These are phyloP conservation scores for Knipowitschia caucasica DNA, from an alignment of 2,797 vertebrate species.

Conservation along the genomic window DNA sequence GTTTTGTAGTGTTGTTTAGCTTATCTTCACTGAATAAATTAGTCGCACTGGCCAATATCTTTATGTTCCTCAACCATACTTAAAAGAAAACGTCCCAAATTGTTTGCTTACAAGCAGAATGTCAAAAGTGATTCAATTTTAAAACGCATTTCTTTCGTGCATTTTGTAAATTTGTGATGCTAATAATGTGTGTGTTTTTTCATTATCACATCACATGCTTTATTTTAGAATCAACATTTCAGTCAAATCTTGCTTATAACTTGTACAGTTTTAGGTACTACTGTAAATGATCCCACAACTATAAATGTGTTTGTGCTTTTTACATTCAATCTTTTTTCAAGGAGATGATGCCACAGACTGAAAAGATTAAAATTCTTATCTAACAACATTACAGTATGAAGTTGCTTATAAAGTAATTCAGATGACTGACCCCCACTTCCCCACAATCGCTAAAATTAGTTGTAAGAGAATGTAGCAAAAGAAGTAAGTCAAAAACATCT, in stretches of 20 bases:
- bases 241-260: constrained; percentile 51
- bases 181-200: constrained; percentile 63
- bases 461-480: constrained; percentile 72
- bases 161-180: constrained; percentile 61
- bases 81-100: constrained; percentile 57
- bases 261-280: constrained; percentile 46
- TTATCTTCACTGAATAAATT: constrained; percentile 50
- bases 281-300: constrained; percentile 60
- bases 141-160: constrained; percentile 45
- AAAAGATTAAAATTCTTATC: constrained; percentile 65
- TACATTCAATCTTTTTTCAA: constrained; percentile 67
- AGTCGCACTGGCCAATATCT: constrained; percentile 43
- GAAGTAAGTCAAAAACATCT: constrained; percentile 68
- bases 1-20: constrained; percentile 56
- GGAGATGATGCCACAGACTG: constrained; percentile 62
- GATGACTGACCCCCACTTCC: constrained; percentile 59
- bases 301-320: constrained; percentile 68
- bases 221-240: constrained; percentile 48
- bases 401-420: constrained; percentile 67
- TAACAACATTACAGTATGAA: constrained; percentile 67
- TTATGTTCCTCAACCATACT: constrained; percentile 40
- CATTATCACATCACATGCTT: constrained; percentile 41
- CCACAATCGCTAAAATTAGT: constrained; percentile 67
- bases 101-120: constrained; percentile 64
- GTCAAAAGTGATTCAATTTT: constrained; percentile 50